Evolutionary conservation across 2,797 vertebrate genomes (phyloP).

Genomic region (Myotis vivesi): DNA sequence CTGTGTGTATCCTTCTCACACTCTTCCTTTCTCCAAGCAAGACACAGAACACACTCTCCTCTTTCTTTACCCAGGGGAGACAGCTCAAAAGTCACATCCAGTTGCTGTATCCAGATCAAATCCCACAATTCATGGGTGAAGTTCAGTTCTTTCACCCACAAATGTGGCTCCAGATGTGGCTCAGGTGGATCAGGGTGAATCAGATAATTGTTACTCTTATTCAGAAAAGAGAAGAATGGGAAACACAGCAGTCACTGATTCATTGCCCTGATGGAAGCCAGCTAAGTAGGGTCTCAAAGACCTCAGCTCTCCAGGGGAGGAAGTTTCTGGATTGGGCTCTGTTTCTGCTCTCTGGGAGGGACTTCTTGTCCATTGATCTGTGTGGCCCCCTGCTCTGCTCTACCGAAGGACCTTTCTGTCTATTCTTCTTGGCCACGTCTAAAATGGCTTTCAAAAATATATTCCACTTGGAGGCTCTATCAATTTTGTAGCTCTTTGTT

Average conservation of each 20-base stretch:
- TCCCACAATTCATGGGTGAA: background rate
- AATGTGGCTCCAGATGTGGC: background rate
- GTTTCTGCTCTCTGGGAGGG: background rate
- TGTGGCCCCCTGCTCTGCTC: background rate
- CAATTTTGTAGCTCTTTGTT: background rate
- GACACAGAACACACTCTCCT: background rate
- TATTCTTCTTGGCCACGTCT: background rate
- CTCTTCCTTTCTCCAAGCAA: background rate
- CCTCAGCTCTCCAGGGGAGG: background rate
- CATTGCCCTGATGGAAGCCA: background rate
- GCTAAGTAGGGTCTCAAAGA: background rate
- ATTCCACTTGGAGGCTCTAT: background rate
- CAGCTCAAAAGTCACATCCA: background rate
- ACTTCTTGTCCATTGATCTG: background rate
- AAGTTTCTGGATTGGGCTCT: background rate
- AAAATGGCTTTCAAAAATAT: background rate
- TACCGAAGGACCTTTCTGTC: background rate
- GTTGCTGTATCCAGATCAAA: background rate
- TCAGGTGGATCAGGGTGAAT: background rate
- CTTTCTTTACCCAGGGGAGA: background rate
- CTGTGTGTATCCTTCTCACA: background rate
- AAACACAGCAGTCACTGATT: background rate
- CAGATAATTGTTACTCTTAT: background rate
- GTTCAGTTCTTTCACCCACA: background rate
- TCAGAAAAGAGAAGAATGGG: background rate